Conservation (phyloP, 2,888 invertebrate species). For the Cyaniris semiargus region DNA sequence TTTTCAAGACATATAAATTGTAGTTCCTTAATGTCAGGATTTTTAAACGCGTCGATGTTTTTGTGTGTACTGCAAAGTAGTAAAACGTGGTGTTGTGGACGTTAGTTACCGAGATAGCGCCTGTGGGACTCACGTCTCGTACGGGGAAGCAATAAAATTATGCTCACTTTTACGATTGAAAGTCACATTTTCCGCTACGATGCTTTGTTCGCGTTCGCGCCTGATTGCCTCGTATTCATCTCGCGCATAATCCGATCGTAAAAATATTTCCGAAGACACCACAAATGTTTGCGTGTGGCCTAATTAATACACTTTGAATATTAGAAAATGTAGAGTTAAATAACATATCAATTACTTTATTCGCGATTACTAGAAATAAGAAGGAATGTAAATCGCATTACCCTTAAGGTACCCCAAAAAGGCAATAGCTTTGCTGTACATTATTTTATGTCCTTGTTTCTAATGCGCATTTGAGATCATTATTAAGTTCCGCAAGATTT, state of each 20-base stretch:
- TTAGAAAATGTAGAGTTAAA: no score
- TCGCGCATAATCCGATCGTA: constrained; percentile 72
- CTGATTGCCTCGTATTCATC: constrained; percentile 74
- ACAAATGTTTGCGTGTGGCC: constrained; percentile 44
- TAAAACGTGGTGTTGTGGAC: constrained; percentile 43
- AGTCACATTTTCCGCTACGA: constrained; percentile 73
- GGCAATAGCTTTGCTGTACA: no score
- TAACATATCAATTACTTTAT: no score
- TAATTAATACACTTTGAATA: constrained; percentile 27
- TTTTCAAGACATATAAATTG: not conserved
- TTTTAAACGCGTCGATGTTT: not conserved
- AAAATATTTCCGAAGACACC: constrained; percentile 62
- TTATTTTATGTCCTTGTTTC: no score
- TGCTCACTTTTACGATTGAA: constrained; percentile 72
- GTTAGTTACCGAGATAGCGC: constrained; percentile 54
- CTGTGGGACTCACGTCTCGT: constrained; percentile 56
- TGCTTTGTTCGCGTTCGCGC: constrained; percentile 68
- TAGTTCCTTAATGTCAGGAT: not conserved
- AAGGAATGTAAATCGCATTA: no score
- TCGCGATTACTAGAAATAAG: no score
- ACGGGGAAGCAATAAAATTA: constrained; percentile 70
- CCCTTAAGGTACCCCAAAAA: no score
- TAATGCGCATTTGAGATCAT: no score
- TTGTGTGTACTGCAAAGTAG: constrained; percentile 55
- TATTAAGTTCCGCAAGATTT: no score